Base-by-base conservation (phyloP, 2,888 invertebrate genomes). In the Seladonia tumulorum region DNA sequence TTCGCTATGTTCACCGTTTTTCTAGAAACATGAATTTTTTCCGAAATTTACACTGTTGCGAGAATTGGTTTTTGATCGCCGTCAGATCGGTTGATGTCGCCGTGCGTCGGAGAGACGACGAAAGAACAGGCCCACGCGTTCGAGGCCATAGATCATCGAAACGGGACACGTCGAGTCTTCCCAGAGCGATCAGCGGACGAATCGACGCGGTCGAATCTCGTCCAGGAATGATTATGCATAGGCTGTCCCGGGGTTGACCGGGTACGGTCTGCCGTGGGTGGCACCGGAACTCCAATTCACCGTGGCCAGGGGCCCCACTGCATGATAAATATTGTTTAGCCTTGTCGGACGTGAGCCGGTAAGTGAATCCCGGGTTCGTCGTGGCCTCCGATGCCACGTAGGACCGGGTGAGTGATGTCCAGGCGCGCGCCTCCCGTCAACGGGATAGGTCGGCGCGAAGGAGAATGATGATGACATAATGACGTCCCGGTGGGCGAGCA, bases 391-490 rank as follows among this genome's bases (percentile, higher is more conserved):
- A 90, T 88, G 90, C 80, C 75, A 85, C 83, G 91, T 87, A 89
- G 92, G 89, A 88, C 86, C 92, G 92, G 92, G 91, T 94, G 94
- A 94, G 92, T 93, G 94, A 94, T 94, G 94, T 92, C 93, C 92
- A 91, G 92, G 94, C 94, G 94, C 93, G 94, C 94, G 94, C 93
- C 93, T 94, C 93, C 93, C 94, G 94, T 94, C 94, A 94, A 94
- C 94, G 91, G 91, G 88, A 90, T 89, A 87, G 89, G 87, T 88
- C 87, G 91, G 92, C 91, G 94, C 94, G 92, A 94, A 94, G 93
- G 94, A 94, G 94, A 94, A 94, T 94, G 93, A 94, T 94, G 94
- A 94, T 94, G 94, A 94, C 94, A 94, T 94, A 94, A 94, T 94
- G 94, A 94, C 94, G 92, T 94, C 94, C 93, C 94, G 93, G 94